Conservation (phyloP, 2,888 invertebrate genomes). For the Lasioglossum morio region DNA sequence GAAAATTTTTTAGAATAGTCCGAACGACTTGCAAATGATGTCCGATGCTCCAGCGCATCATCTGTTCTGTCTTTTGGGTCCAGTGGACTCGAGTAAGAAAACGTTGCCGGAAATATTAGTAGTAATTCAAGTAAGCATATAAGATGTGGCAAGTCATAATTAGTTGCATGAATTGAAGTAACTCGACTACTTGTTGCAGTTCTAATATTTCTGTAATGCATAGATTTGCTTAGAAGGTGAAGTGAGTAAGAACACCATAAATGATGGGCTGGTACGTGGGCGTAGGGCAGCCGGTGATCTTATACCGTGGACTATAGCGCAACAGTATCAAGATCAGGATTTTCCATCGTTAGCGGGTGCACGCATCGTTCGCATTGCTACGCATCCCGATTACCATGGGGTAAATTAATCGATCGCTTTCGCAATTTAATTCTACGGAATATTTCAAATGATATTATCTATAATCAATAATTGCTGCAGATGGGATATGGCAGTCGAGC, state of each 20-base stretch:
- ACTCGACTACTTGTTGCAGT: constrained; percentile 1
- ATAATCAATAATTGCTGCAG: constrained; percentile 84
- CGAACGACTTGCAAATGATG: constrained; percentile 99
- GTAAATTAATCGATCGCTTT: constrained; percentile 84
- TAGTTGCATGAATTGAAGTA: constrained; percentile 9
- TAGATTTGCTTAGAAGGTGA: constrained; percentile 90
- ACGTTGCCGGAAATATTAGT: constrained; percentile 96
- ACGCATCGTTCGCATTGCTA: constrained; percentile 97
- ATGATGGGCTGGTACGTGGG: constrained; percentile 93
- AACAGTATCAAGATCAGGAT: constrained; percentile 97
- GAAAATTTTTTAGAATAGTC: constrained; percentile 91
- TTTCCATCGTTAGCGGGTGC: constrained; percentile 96
- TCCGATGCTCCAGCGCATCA: constrained; percentile 99
- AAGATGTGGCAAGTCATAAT: not conserved
- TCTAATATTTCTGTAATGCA: constrained; percentile 35
- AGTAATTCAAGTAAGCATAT: constrained; percentile 90
- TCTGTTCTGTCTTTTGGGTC: constrained; percentile 96
- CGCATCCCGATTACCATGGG: constrained; percentile 98
- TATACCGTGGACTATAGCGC: constrained; percentile 99
- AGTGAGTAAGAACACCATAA: constrained; percentile 89
- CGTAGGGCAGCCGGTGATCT: constrained; percentile 97
- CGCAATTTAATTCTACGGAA: not conserved
- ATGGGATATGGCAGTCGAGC: constrained; percentile 99
- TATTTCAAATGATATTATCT: not conserved
- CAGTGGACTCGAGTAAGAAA: constrained; percentile 90